Conservation (phyloP, 64 coral and sea anemone genomes). For the Anthopleura sola region DNA sequence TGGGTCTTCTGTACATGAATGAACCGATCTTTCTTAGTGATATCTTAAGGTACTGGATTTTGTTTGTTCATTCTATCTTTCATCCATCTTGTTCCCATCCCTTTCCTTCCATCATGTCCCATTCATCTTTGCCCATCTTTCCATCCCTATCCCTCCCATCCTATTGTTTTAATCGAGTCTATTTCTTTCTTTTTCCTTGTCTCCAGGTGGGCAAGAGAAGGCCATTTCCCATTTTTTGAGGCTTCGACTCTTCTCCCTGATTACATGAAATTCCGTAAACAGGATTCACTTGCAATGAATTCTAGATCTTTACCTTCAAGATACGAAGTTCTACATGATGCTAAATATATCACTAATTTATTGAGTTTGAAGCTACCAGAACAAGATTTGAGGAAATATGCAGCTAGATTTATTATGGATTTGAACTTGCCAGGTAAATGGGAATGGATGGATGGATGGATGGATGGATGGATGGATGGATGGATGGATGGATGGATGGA, state of each 20-base stretch:
- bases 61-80: background rate
- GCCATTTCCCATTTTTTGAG: conserved; percentile 33
- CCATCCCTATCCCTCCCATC: too few species aligned
- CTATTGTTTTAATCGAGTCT: too few species aligned
- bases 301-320: background rate
- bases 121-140: too few species aligned
- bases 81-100: background rate
- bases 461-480: background rate
- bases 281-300: background rate
- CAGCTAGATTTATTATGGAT: conserved; percentile 3
- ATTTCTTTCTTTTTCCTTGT: too few species aligned
- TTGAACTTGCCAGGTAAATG: conserved; percentile 9
- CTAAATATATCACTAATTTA: background rate
- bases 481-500: background rate
- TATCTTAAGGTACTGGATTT: background rate
- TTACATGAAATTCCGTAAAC: conserved; percentile 42
- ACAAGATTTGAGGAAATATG: conserved; percentile 1
- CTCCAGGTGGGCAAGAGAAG: conserved; percentile 42
- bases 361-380: background rate
- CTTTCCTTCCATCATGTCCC: too few species aligned
- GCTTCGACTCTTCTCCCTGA: conserved; percentile 34
- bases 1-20: background rate
- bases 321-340: background rate
- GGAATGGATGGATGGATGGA: background rate
- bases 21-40: conserved; percentile 30